Evolutionary conservation across 2,113 vertebrate genomes (phyloP).

Genomic region (Grammomys surdaster): DNA sequence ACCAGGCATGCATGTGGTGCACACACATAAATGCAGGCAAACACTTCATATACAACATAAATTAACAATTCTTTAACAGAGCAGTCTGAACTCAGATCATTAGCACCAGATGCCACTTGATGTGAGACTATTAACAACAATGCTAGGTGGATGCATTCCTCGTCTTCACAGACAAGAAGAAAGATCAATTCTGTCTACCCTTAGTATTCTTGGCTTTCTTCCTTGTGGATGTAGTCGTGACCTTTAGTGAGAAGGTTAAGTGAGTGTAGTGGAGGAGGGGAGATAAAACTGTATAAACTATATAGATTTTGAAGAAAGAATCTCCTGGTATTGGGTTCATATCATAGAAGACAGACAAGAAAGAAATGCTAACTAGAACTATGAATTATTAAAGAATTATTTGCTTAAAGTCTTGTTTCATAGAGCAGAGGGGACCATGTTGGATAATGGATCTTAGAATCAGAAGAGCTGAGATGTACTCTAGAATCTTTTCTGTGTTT

Average conservation of each 20-base stretch:
- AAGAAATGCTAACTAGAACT: neutral
- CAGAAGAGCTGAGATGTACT: neutral
- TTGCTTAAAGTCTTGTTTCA: conserved; percentile 13
- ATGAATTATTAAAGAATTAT: neutral
- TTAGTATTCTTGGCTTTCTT: neutral
- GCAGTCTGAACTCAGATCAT: neutral
- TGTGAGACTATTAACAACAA: neutral
- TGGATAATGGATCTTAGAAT: conserved; percentile 48
- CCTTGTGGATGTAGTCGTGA: neutral
- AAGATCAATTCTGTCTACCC: neutral
- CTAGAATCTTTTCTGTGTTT: conserved; percentile 46
- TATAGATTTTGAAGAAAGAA: neutral
- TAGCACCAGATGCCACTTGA: neutral
- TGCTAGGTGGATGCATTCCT: neutral
- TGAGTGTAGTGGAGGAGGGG: neutral
- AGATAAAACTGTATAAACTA: conserved; percentile 7
- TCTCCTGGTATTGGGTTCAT: neutral
- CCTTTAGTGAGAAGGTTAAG: neutral
- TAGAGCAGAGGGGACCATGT: conserved; percentile 10
- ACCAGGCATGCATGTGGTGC: neutral
- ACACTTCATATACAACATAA: neutral
- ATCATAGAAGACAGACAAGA: neutral
- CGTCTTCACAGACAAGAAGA: neutral
- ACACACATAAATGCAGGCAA: neutral
- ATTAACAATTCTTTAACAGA: neutral